Percentiles rank a stretch among this genome's conserved stretches.
phyloP scores from a whole-genome alignment of 2,113 vertebrate genomes.

The Bubo bubo region DNA sequence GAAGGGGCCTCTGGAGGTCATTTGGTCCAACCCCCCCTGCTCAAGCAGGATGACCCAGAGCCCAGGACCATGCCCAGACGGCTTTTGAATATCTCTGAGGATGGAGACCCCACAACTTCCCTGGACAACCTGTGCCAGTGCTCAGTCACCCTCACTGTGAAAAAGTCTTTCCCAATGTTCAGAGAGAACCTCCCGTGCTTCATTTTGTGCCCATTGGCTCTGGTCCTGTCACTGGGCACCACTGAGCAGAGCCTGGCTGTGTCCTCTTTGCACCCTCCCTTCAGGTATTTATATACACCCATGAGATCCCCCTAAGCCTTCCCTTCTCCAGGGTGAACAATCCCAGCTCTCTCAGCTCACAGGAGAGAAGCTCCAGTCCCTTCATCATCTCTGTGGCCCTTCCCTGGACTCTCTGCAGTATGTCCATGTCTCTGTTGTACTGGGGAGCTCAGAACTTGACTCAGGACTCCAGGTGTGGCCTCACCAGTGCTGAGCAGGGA shows the following conservation, averaged over 20 bases:
- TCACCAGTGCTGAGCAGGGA: neutral
- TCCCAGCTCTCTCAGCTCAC: neutral
- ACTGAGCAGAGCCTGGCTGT: neutral
- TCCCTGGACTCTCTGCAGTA: neutral
- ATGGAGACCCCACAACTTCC: neutral
- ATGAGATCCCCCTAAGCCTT: neutral
- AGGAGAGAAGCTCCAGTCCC: neutral
- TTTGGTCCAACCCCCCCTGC: neutral
- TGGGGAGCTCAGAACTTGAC: neutral
- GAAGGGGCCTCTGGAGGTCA: neutral
- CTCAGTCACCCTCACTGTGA: neutral
- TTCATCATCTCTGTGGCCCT: neutral
- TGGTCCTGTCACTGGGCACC: neutral
- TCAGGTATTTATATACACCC: neutral
- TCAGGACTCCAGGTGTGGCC: neutral
- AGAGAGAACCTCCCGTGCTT: neutral
- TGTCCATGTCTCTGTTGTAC: neutral
- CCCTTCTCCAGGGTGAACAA: neutral
- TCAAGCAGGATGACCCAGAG: neutral
- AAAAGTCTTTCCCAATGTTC: neutral
- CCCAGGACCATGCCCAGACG: rapidly evolving
- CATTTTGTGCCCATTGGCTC: neutral
- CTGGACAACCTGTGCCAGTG: neutral
- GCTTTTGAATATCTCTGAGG: neutral
- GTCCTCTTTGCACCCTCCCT: neutral